Base-by-base conservation (phyloP, 2,113 vertebrate genomes). In the Cisticola juncidis region DNA sequence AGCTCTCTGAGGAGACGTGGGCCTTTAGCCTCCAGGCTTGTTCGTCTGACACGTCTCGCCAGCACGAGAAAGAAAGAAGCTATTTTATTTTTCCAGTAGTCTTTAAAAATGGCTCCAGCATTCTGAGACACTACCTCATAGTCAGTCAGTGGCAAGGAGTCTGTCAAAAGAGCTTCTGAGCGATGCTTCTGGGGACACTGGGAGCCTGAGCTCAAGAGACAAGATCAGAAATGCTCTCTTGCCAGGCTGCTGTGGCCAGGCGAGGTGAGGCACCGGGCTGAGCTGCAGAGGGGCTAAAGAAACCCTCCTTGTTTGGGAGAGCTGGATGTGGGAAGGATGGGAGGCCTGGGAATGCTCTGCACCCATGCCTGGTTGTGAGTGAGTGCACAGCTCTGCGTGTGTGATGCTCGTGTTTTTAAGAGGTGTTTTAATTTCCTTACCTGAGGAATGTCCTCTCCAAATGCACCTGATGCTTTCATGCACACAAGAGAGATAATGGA, bases 41-140 rank as follows among this genome's bases (percentile, higher is more conserved):
- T 94, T 95, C 86, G 90, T 95, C 91, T 95, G 95, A 82, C 72
- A 11, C 1, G 93, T 96, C 94, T 93, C 7, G 94, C 95, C 95
- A 95, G 13, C 86, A 88, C 40, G 29, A 92, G 50, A 93, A 97
- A 97, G 95, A 97, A 97, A 96, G 97, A 92, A 97, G 95, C 95
- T 95, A 45, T 97, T 97, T 96, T 92, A 94, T 95, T 96, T 97
- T 94, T 95, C 94, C 94, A 96, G 77, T 96, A 94, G 97, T 90
- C 97, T 97, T 98, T 98, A 98, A 98, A 98, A 97, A 97, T 97
- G 95, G 95, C 97, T 98, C 97, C 98, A 98, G 98, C 95, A 98
- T 97, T 98, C 97, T 97, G 97, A 98, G 98, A 98, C 98, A 97
- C 98, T 98, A 98, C 98, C 98, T 98, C 98, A 98, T 98, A 98